These are phyloP conservation scores for Pelobates cultripes DNA, from an alignment of 2,797 vertebrate genomes.

Conservation along the genomic window DNA sequence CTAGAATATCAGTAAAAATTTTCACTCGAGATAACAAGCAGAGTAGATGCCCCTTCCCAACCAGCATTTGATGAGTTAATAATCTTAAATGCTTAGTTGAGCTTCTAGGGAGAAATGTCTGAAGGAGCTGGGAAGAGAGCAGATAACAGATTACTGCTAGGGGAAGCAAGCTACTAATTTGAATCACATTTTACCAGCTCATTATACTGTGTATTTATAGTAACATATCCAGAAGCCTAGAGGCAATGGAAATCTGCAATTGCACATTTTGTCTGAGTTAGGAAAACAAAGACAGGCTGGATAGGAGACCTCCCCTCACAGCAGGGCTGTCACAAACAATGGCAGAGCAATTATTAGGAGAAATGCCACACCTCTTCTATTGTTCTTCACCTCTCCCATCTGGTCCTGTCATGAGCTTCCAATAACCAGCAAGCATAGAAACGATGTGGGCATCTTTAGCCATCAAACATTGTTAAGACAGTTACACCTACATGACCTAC, in stretches of 20 bases:
- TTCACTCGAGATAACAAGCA: not conserved
- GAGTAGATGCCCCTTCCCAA: not conserved
- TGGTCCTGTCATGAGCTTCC: not conserved
- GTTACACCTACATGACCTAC: not conserved
- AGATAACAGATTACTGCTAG: conserved; percentile 32
- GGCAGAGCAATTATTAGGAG: conserved; percentile 31
- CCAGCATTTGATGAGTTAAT: conserved; percentile 36
- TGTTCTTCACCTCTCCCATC: not conserved
- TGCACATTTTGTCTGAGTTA: conserved; percentile 55
- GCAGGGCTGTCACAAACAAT: conserved; percentile 48
- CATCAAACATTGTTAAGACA: not conserved
- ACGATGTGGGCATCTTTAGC: not conserved
- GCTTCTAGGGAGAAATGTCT: conserved; percentile 55
- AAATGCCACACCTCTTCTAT: conserved; percentile 20
- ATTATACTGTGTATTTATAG: conserved; percentile 53
- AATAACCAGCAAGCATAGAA: not conserved
- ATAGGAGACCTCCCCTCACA: conserved; percentile 50
- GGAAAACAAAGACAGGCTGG: conserved; percentile 54
- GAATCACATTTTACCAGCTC: conserved; percentile 52
- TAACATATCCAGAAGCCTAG: conserved; percentile 15
- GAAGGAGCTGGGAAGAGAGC: conserved; percentile 40
- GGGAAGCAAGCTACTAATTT: conserved; percentile 41
- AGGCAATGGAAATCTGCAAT: conserved; percentile 38
- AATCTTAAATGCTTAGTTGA: conserved; percentile 51
- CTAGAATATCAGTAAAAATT: not conserved